A percentile compares a stretch with the other conserved stretches of the same genome.
These are phyloP conservation scores for Balanococcus diminutus DNA, from an alignment of 2,888 invertebrate genomes.

Conservation along the genomic window DNA sequence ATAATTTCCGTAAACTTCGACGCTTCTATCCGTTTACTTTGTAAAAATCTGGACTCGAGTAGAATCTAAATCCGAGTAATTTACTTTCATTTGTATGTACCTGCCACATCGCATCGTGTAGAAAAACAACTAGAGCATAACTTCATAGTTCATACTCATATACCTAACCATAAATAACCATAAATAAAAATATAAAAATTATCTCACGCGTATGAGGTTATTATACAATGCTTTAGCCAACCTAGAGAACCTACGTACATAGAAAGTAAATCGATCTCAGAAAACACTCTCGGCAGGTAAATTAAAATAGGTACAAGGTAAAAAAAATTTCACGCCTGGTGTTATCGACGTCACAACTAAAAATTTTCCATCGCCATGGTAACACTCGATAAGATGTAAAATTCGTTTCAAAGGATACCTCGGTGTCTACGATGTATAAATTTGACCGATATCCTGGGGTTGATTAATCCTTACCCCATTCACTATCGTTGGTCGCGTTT, in stretches of 20 bases:
- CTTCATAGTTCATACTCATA: neutral
- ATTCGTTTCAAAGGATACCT: neutral
- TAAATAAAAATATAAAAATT: neutral
- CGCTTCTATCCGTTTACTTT: neutral
- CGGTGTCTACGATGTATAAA: neutral
- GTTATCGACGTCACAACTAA: neutral
- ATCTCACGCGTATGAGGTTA: neutral
- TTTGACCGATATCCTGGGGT: constrained; percentile 7
- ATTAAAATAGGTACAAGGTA: neutral
- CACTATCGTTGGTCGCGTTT: neutral
- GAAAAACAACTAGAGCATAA: neutral
- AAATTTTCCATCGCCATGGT: constrained; percentile 24
- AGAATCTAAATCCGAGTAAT: neutral
- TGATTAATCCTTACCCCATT: neutral
- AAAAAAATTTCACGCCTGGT: neutral
- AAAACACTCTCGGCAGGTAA: neutral
- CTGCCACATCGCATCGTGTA: neutral
- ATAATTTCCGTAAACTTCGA: constrained; percentile 23
- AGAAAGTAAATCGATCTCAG: neutral
- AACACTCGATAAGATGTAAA: neutral
- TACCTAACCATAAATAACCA: neutral
- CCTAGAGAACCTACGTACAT: neutral
- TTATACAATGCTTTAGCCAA: neutral
- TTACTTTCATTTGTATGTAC: neutral
- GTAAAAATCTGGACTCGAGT: neutral